Evolutionary conservation across 2,888 invertebrate genomes (phyloP), one percentile per base, ranked within the genome.

Genomic region (Melipona bicolor): DNA sequence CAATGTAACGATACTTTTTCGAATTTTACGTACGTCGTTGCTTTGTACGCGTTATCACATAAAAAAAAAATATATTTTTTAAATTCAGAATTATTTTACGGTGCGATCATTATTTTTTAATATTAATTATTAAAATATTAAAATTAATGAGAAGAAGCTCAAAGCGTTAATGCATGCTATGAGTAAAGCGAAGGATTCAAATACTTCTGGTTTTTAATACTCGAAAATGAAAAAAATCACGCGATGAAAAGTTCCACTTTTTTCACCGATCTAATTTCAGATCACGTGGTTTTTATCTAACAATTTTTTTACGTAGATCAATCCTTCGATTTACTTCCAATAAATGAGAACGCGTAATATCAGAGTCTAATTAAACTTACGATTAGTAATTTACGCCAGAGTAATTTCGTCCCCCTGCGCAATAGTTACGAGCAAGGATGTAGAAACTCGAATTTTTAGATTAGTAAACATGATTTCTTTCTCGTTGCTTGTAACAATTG

Each of bases 331-430:
- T 61, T 61, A 59, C 24, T 32, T 9, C 21, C 24, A n/a, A 1
- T 19, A 36, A 59, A 5, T 24, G 52, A 27, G 19, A 43, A 27
- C 54, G 27, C 24, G 50, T 49, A 56, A 59, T 13, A 24, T 36
- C 36, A 78, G 36, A 68, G 68, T 75, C 61, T 52, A 75, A 61
- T 81, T 59, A 67, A 78, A 61, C 43, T 61, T 68, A 56, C 27
- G 24, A 27, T 61, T 68, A 59, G 43, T 68, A 36, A 61, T 49
- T 49, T 52, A 15, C n/a, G 43, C n/a, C 67, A 78, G n/a, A 13
- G 11, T 59, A 43, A 78, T 72, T 81, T 77, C 77, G 77, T 80
- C 67, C 80, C 65, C n/a, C 21, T 19, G 71, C n/a, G 61, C 32
- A 67, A 78, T 61, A 21, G n/a, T 62, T 59, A 24, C 54, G 21